Evolutionary conservation across 2,888 invertebrate genomes (phyloP).

Genomic region (Platerodrilus igneus): DNA sequence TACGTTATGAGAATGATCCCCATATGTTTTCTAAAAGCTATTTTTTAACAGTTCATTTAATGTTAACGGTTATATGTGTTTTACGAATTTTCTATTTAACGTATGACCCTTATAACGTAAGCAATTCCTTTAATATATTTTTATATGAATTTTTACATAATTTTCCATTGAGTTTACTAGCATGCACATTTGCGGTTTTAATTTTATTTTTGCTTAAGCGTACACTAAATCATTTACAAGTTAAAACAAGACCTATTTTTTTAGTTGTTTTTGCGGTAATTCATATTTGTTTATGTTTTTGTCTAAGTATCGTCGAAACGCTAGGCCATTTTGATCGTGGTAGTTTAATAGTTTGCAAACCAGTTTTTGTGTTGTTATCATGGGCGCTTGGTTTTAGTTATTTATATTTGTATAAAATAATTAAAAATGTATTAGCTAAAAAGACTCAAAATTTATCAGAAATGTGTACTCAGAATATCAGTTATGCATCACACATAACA

Average conservation of each 20-base stretch:
- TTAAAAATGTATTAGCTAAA: conserved; percentile 68
- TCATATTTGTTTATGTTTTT: conserved; percentile 76
- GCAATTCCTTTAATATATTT: conserved; percentile 69
- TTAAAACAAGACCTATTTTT: conserved; percentile 65
- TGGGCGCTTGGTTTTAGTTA: conserved; percentile 80
- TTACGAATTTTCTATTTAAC: conserved; percentile 82
- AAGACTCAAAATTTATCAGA: conserved; percentile 76
- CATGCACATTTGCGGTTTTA: conserved; percentile 84
- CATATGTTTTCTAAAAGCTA: conserved; percentile 84
- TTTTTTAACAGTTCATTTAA: conserved; percentile 78
- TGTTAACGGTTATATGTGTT: conserved; percentile 76
- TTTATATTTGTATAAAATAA: conserved; percentile 75
- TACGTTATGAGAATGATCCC: conserved; percentile 79
- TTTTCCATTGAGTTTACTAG: conserved; percentile 80
- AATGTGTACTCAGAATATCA: conserved; percentile 70
- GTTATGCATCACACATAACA: conserved; percentile 85
- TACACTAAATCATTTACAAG: conserved; percentile 66
- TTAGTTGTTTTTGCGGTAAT: conserved; percentile 73
- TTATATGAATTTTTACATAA: conserved; percentile 79
- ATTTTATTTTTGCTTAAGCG: conserved; percentile 80
- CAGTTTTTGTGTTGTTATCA: conserved; percentile 81
- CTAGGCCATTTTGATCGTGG: conserved; percentile 44
- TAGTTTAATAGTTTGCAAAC: conserved; percentile 69
- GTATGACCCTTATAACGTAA: conserved; percentile 89
- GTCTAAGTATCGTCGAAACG: conserved; percentile 73